A percentile compares a stretch with the other conserved stretches of the same genome.
phyloP scores from a whole-genome alignment of 2,113 vertebrate genomes.

The Lophochroa leadbeateri region DNA sequence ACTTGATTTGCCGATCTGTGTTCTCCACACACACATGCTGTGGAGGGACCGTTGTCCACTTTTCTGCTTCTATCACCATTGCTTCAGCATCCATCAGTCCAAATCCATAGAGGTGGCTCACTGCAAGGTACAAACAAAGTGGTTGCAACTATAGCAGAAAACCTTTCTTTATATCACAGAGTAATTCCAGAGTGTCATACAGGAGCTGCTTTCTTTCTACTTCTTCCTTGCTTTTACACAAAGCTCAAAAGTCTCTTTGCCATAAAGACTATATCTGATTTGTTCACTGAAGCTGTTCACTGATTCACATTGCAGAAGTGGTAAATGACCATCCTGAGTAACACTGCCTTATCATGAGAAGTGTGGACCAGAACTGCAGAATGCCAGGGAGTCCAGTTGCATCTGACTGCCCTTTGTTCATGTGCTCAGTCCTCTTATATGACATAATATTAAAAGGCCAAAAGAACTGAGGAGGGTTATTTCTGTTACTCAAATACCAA shows the following conservation, averaged over 20 bases:
- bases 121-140: constrained; percentile 72
- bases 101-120: constrained; percentile 98
- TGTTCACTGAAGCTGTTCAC: neutral
- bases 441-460: neutral
- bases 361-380: neutral
- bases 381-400: neutral
- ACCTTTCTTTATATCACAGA: neutral
- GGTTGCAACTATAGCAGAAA: neutral
- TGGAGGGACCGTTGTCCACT: constrained; percentile 91
- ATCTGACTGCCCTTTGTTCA: neutral
- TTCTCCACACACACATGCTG: constrained; percentile 97
- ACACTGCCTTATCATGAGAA: neutral
- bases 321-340: neutral
- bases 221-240: neutral
- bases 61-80: constrained; percentile 97
- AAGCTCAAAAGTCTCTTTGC: neutral
- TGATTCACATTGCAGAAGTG: neutral
- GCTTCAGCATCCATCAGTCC: constrained; percentile 99
- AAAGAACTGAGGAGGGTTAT: neutral
- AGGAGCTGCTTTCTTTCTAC: neutral
- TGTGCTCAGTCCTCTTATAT: neutral
- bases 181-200: neutral
- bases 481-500: neutral
- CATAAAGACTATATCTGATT: neutral
- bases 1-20: constrained; percentile 97